Evolutionary conservation across 2,113 vertebrate species (phyloP), one percentile per base, ranked within the genome.

Genomic region (Cervus canadensis): DNA sequence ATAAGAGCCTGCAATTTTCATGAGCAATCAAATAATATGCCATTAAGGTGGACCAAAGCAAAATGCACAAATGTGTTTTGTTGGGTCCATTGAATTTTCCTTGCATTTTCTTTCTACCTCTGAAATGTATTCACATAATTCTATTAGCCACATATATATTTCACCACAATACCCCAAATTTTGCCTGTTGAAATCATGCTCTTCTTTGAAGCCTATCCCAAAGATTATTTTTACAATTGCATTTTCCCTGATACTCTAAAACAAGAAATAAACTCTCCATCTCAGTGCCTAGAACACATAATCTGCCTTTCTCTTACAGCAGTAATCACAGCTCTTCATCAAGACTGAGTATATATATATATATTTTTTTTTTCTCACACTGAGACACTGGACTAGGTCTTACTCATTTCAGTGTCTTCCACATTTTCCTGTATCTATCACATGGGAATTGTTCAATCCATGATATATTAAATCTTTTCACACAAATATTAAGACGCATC

Each of bases 161-260:
- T 97, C 94, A 54, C 12, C 28, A 87, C 48, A 50, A 57, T 45
- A 54, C 59, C 7, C 25, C 26, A 88, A 97, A 85, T 79, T 91
- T 33, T 45, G 43, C 64, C 91, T 87, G 26, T 50, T 13, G 76
- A 60, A 86, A 91, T 89, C 10, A 50, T 95, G 9, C 3, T 13
- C 45, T 78, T 40, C 56, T 74, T 95, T 59, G 45, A 97, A 83
- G 26, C 19, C 28, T 86, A 87, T 21, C 43, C 59, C 85, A 82
- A 86, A 95, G 9, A 91, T 67, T 89, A 86, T 82, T 92, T 76
- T 96, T 6, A 94, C 45, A 91, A 30, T 89, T 62, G 6, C 8
- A 93, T 86, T 94, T 96, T 95, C 57, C 50, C 36, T 94, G 36
- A 89, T 82, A 92, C 25, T 82, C 6, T 50, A 64, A 96, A 95